Conservation (phyloP, 2,888 invertebrate genomes). For the Synanthedon tipuliformis region DNA sequence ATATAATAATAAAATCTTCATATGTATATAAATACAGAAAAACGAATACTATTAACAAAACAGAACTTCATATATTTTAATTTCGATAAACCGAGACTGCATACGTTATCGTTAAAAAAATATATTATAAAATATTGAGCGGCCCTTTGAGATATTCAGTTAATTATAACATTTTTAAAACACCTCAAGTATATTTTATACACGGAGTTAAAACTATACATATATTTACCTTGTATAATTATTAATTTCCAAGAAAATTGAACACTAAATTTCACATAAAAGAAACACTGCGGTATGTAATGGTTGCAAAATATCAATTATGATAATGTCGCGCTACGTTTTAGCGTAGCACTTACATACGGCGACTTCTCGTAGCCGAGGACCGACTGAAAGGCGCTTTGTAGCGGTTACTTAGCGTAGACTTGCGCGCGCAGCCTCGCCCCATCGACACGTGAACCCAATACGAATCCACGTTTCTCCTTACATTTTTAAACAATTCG, state of each 20-base stretch:
- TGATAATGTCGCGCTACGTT: constrained; percentile 7
- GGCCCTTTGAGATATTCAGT: too few species aligned
- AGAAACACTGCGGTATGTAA: constrained; percentile 11
- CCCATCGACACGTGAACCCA: constrained; percentile 54
- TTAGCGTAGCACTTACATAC: constrained; percentile 15
- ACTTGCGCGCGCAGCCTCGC: constrained; percentile 64
- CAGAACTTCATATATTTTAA: too few species aligned
- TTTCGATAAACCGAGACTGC: too few species aligned
- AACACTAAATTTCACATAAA: constrained; percentile 27
- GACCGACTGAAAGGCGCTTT: constrained; percentile 46
- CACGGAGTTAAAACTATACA: neutral
- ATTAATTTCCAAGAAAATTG: neutral
- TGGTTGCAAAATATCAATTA: constrained; percentile 7
- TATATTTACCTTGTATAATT: neutral
- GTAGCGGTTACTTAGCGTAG: constrained; percentile 42
- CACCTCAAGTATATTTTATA: too few species aligned
- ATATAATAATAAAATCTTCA: too few species aligned
- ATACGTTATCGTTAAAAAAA: too few species aligned
- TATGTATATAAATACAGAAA: too few species aligned
- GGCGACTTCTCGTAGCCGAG: constrained; percentile 38
- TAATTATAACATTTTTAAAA: too few species aligned
- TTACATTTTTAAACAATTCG: constrained; percentile 41
- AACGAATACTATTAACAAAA: too few species aligned
- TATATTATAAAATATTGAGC: too few species aligned
- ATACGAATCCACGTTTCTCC: constrained; percentile 54